Base-by-base conservation (phyloP, 2,888 invertebrate species). In the Hofmannophila pseudospretella region DNA sequence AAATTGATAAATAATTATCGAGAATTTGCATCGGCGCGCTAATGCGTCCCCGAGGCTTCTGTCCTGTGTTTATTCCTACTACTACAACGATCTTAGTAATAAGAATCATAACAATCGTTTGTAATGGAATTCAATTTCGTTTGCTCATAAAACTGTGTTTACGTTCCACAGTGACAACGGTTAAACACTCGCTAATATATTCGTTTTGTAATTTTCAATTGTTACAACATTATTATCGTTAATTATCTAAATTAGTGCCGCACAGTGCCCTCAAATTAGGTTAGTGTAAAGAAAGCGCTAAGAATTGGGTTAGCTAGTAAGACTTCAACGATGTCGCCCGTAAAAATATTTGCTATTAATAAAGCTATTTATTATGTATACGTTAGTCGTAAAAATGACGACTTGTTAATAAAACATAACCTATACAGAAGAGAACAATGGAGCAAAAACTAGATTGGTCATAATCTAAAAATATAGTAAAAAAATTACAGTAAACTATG, bases 1-100 rank as follows among this genome's bases (percentile, higher is more conserved):
- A 77, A 80, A 79, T 80, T 79, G 68, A 63, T 56, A 74, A 74
- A 69, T 72, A 72, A 77, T 77, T 74, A 75, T 71, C 67, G 58
- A 59, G 50, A 58, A 61, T 69, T 63, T 62, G 52, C 58, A 63
- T 58, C 51, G 19, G 51, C 47, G 47, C 45, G 51, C 49, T 60
- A 61, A 61, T 56, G 39, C 51, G 56, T 59, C 44, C 35, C 47
- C 58, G 54, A 56, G 57, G 59, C 50, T 42, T 46, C 40, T 30
- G 38, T 38, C 20, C 20, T 36, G 32, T 33, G 36, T 45, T 44
- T 32, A 32, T 25, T n/a, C 5, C 7, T 14, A 13, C 12, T 29
- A 29, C n/a, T 10, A 14, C 7, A 16, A 2, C n/a, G 12, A 30
- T 30, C 4, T 30, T n/a, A 14, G 3, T 30, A 13, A 9, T 30